Evolutionary conservation across 2,797 vertebrate species (phyloP), one percentile per base, ranked within the genome.

Genomic region (Agapornis canus): DNA sequence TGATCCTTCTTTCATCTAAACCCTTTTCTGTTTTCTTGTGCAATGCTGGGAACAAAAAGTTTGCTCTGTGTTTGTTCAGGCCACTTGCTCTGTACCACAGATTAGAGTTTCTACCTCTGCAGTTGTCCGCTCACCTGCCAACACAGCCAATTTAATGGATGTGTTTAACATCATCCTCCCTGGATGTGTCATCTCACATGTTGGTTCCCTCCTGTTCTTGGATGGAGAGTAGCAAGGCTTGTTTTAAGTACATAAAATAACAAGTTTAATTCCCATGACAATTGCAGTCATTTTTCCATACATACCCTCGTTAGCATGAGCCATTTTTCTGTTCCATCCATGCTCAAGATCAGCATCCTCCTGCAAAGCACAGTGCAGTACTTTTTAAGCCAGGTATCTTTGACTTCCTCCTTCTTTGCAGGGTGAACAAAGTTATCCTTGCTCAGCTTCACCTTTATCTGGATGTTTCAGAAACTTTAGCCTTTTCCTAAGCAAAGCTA

Each of bases 1-100:
- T 88, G 82, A 92, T 87, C 69, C 47, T 37, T 69, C 73, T 82
- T 89, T 66, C 31, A 37, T 65, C 85, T 65, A 75, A 94, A 89
- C 71, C 26, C 18, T 57, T 16, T 25, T 82, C 43, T n/a, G 11
- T 6, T 82, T 64, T 65, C 75, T 37, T 57, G 21, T 78, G 57
- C 37, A 43, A 11, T 49, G 42, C n/a, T 47, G 52, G 21, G 20
- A 11, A 49, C 31, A 35, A 42, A 48, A 13, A 9, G 42, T 64
- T 69, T 76, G 16, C 7, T 7, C 37, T 61, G 31, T 3, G 4
- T 27, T 51, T 43, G 22, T 49, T 75, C 31, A 65, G n/a, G 4
- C 8, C 5, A 17, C 51, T 57, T 73, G 43, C 25, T 82, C 35
- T 43, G 42, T 40, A 3, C 10, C 66, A 45, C 68, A 48, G 35